Evolutionary conservation across 2,888 invertebrate species (phyloP), one percentile per base, ranked within the genome.

Genomic region (Leptinotarsa tumamoca): DNA sequence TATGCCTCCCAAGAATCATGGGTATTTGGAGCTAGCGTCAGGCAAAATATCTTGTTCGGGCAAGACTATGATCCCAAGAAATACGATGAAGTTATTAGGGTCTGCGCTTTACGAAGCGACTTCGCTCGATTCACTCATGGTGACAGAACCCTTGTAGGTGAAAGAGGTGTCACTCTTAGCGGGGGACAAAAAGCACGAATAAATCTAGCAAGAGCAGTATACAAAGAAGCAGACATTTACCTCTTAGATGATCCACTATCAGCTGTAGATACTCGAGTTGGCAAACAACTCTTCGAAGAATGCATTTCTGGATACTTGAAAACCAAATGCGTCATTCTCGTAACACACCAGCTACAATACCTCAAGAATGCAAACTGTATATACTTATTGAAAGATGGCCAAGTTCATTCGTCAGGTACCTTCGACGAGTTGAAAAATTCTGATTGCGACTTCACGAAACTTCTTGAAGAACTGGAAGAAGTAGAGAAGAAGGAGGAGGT

Each of bases 11-110:
- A 96, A 87, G 94, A 96, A 85, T 94, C 96, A 0, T 97, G 96
- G 96, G 86, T 94, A 0, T 94, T 94, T 84, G 92, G 92, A 75
- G 93, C 93, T 27, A 95, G 95, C 78, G 93, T 98, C 0, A 90
- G 95, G n/a, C 96, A 98, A 84, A 98, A 98, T 87, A 96, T 98
- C 80, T 87, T 96, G 1, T 98, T 98, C 87, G 97, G 97, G 0
- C 92, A 91, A 85, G 89, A 91, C 80, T 94, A 92, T 92, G 93
- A 93, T 81, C 89, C 91, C 43, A 90, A 91, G 50, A 90, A 92
- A 21, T 94, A 90, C 87, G 94, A 90, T 86, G 89, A 92, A 75
- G 93, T 92, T 51, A 89, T 96, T 4, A 91, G 91, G 56, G 93
- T 92, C 0, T 94, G 94, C 84, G 93, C 94, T 4, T 89, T 94